A percentile compares a stretch with the other conserved stretches of the same genome.
Conservation (phyloP, 2,113 vertebrate genomes). For the Rhabdornis inornatus region DNA sequence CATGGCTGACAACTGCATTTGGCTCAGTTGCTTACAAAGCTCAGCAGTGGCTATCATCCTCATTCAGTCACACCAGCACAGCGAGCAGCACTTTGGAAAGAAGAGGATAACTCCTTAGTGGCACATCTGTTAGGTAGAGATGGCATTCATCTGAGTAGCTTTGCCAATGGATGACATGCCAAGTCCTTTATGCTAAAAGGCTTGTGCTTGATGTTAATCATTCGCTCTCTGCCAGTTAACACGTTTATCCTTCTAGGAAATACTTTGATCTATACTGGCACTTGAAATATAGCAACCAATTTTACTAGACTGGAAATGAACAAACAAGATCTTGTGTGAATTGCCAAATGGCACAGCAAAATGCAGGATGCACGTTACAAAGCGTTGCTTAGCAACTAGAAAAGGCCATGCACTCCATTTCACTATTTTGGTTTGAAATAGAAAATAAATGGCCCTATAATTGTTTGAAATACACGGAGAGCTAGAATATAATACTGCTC, state of each 20-base stretch:
- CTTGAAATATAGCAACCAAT: constrained; percentile 62
- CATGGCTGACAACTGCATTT: not conserved
- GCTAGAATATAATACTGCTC: constrained; percentile 7
- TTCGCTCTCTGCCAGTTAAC: constrained; percentile 60
- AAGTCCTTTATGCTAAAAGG: constrained; percentile 53
- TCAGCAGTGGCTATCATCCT: not conserved
- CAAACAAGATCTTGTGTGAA: constrained; percentile 51
- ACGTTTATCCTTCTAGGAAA: constrained; percentile 69
- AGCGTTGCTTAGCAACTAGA: constrained; percentile 60
- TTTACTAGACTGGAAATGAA: constrained; percentile 67
- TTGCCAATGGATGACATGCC: constrained; percentile 52
- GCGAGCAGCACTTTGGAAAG: not conserved
- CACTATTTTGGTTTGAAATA: constrained; percentile 48
- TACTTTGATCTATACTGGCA: constrained; percentile 67
- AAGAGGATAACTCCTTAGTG: constrained; percentile 23
- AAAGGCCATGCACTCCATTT: constrained; percentile 44
- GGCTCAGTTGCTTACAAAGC: not conserved
- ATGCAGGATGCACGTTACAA: constrained; percentile 26
- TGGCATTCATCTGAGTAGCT: constrained; percentile 41
- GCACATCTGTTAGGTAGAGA: constrained; percentile 58
- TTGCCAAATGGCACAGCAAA: constrained; percentile 62
- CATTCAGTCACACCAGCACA: constrained; percentile 16
- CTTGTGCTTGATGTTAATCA: constrained; percentile 63
- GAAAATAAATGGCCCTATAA: constrained; percentile 44
- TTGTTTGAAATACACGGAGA: constrained; percentile 35